These are phyloP conservation scores for Maniola hyperantus DNA, from an alignment of 2,888 invertebrate species.

Conservation along the genomic window DNA sequence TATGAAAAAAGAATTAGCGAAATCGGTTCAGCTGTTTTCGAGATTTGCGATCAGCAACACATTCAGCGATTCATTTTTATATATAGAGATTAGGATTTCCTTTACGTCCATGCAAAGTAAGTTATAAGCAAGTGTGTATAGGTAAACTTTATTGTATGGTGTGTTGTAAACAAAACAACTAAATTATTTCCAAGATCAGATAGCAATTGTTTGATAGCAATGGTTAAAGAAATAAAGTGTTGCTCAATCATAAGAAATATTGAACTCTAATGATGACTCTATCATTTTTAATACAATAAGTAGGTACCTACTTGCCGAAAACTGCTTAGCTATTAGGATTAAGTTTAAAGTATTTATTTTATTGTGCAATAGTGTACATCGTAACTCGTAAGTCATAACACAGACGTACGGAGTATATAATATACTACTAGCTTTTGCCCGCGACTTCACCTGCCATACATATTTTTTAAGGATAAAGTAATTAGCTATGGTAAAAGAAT, in stretches of 20 bases:
- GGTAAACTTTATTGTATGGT: background rate
- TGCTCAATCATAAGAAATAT: background rate
- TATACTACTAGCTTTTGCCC: no score
- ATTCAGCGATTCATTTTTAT: no score
- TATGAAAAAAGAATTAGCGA: no score
- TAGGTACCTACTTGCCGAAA: background rate
- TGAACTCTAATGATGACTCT: background rate
- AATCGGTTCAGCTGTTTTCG: no score
- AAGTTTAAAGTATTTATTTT: background rate
- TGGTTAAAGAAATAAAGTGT: background rate
- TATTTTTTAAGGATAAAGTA: no score
- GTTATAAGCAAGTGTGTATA: background rate
- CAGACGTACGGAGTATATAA: no score
- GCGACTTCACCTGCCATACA: no score
- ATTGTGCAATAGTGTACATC: background rate
- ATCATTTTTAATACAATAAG: background rate
- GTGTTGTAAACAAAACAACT: background rate
- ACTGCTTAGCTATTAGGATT: background rate
- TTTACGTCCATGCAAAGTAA: no score
- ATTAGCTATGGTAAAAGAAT: no score
- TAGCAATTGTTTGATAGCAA: background rate
- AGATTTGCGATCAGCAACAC: no score
- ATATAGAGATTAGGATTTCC: no score
- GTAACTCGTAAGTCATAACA: no score
- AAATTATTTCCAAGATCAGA: background rate